Percentiles rank a stretch among this genome's conserved stretches.
Conservation (phyloP, 2,113 vertebrate genomes). For the Illadopsis cleaveri region DNA sequence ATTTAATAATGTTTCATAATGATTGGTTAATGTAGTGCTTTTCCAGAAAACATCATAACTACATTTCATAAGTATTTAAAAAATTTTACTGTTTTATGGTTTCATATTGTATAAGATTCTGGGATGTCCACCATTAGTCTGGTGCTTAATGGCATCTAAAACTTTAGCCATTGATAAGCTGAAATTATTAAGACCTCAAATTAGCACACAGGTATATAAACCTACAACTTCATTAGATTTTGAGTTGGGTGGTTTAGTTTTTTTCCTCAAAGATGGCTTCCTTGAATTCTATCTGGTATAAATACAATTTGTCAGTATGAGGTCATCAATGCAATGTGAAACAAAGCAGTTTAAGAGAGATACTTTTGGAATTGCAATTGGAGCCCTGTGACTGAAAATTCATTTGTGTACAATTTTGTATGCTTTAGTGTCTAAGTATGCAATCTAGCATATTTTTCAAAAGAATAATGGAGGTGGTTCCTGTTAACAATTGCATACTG, state of each 20-base stretch:
- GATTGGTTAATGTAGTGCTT: background rate
- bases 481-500: background rate
- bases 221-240: background rate
- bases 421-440: constrained; percentile 3
- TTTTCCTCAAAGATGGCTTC: background rate
- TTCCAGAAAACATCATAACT: background rate
- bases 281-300: background rate
- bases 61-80: background rate
- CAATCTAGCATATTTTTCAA: constrained; percentile 7
- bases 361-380: background rate
- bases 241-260: background rate
- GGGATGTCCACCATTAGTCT: background rate
- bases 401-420: constrained; percentile 2
- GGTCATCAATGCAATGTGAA: background rate
- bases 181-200: background rate
- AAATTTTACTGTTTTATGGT: background rate
- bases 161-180: background rate
- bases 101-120: background rate
- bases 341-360: background rate
- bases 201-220: background rate
- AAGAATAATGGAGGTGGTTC: background rate
- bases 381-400: background rate
- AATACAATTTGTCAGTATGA: background rate
- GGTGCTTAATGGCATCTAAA: background rate
- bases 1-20: background rate